A percentile compares a stretch with the other conserved stretches of the same genome.
Conservation (phyloP, 2,797 vertebrate species). For the Hippopotamyrus pictus region DNA sequence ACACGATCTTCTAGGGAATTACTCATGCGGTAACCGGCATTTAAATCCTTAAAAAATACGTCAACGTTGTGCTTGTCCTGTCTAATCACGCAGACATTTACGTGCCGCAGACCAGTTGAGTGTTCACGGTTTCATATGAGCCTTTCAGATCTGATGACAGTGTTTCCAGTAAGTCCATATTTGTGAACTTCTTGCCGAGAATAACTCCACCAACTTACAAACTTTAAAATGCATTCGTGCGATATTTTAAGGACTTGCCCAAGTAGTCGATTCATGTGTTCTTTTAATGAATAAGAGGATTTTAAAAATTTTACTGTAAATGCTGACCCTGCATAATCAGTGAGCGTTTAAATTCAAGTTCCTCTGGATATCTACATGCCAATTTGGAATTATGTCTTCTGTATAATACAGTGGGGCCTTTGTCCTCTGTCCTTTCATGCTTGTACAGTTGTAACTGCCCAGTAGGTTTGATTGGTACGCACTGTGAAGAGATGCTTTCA, state of each 20-base stretch:
- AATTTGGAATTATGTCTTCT: not conserved
- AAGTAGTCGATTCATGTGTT: not conserved
- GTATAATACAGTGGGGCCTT: not conserved
- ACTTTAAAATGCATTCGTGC: not conserved
- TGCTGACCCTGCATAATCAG: not conserved
- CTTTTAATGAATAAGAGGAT: not conserved
- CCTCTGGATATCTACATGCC: not conserved
- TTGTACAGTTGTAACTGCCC: not conserved
- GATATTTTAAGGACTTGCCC: not conserved
- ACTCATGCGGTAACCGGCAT: not conserved
- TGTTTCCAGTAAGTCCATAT: not conserved
- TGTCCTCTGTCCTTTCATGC: not conserved
- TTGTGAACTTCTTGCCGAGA: not conserved
- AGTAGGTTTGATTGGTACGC: not conserved
- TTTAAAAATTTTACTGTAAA: not conserved
- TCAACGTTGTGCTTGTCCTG: not conserved
- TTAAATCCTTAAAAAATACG: not conserved
- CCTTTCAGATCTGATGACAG: not conserved
- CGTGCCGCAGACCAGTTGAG: not conserved
- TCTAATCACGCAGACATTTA: not conserved
- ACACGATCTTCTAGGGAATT: not conserved
- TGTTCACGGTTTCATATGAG: not conserved
- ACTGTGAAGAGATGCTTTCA: not conserved
- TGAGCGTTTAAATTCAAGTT: not conserved
- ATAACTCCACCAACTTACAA: not conserved